phyloP scores from a whole-genome alignment of 1,140 invertebrate genomes.

The Phymastichus coffea region DNA sequence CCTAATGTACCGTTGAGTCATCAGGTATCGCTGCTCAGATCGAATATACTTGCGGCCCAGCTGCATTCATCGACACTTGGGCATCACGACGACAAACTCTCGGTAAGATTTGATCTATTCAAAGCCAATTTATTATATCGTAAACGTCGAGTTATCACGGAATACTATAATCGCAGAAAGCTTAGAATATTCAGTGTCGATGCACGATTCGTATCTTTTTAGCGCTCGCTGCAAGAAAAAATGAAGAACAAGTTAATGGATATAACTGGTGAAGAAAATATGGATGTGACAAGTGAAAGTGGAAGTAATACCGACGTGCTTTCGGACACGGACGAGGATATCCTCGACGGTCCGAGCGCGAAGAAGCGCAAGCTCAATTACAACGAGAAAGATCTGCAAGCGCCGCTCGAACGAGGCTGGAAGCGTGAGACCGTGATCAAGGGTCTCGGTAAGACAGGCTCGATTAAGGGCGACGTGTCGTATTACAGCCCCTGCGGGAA shows the following conservation, averaged over 20 bases:
- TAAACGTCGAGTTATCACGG: no score
- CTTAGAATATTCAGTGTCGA: no score
- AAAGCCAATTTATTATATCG: not conserved
- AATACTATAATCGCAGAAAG: no score
- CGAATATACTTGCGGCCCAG: conserved; percentile 62
- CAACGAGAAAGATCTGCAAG: conserved; percentile 64
- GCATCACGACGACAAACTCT: conserved; percentile 56
- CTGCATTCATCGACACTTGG: conserved; percentile 50
- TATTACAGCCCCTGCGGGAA: conserved; percentile 86
- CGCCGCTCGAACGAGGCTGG: conserved; percentile 84
- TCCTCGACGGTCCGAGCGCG: conserved; percentile 47
- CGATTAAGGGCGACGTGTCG: conserved; percentile 82
- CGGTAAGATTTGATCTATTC: conserved; percentile 40
- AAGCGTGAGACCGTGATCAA: conserved; percentile 85
- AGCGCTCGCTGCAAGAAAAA: conserved; percentile 61
- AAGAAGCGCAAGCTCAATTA: conserved; percentile 53
- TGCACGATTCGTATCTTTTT: conserved; percentile 35
- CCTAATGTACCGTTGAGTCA: conserved; percentile 61
- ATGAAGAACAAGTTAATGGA: conserved; percentile 62
- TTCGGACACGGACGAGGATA: conserved; percentile 60
- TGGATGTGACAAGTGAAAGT: conserved; percentile 56
- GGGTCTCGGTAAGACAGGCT: conserved; percentile 76
- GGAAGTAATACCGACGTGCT: conserved; percentile 57
- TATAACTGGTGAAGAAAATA: conserved; percentile 58
- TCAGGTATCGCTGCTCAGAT: conserved; percentile 62